These are phyloP conservation scores for Myrmecobius fasciatus DNA, from an alignment of 2,113 vertebrate genomes.

Conservation along the genomic window DNA sequence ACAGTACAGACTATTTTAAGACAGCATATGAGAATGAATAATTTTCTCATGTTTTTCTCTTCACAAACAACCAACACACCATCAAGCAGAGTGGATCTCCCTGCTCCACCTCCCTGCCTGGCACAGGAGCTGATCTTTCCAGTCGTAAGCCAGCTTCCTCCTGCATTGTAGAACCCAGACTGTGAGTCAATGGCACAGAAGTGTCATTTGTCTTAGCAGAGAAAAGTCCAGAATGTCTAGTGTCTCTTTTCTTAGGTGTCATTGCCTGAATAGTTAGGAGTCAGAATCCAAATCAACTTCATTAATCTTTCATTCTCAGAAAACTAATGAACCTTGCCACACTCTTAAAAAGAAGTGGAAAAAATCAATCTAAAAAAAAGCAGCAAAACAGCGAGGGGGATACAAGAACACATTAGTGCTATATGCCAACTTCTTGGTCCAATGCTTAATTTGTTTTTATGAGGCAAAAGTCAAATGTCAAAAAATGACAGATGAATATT, in stretches of 20 bases:
- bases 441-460: slow-evolving; percentile 52
- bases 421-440: slow-evolving; percentile 69
- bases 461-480: slow-evolving; percentile 52
- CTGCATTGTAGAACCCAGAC: slow-evolving; percentile 68
- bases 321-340: slow-evolving; percentile 69
- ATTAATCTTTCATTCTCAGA: slow-evolving; percentile 77
- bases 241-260: slow-evolving; percentile 64
- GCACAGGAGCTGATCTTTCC: slow-evolving; percentile 70
- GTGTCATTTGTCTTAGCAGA: slow-evolving; percentile 65
- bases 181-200: slow-evolving; percentile 75
- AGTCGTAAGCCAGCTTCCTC: slow-evolving; percentile 61
- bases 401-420: slow-evolving; percentile 37
- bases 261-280: slow-evolving; percentile 63
- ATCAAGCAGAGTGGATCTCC: slow-evolving; percentile 63
- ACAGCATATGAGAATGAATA: slow-evolving; percentile 82
- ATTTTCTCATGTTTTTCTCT: slow-evolving; percentile 76
- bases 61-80: slow-evolving; percentile 59
- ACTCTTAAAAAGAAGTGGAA: slow-evolving; percentile 44
- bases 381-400: slow-evolving; percentile 52
- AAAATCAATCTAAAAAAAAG: slow-evolving; percentile 66
- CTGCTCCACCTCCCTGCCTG: slow-evolving; percentile 65
- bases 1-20: slow-evolving; percentile 67
- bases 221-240: slow-evolving; percentile 67
- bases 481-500: slow-evolving; percentile 60
- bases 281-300: slow-evolving; percentile 50